These are phyloP conservation scores for Agrochola macilenta DNA, from an alignment of 2,888 invertebrate species.

Conservation along the genomic window DNA sequence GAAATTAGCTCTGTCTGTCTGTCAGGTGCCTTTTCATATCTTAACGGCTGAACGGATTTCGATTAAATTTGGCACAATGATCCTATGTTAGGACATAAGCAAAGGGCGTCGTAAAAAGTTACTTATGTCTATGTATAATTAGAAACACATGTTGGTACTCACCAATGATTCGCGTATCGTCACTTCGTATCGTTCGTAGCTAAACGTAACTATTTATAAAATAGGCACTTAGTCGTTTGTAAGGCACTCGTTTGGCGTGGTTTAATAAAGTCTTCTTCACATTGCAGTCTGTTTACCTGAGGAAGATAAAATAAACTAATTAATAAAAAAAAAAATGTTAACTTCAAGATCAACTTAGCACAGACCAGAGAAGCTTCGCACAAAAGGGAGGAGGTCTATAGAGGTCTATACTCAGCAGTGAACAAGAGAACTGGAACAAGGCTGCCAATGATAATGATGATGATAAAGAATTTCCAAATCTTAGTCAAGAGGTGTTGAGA, in stretches of 20 bases:
- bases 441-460: background rate
- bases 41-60: background rate
- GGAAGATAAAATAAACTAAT: conserved; percentile 54
- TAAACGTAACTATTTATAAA: conserved; percentile 67
- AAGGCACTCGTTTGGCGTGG: conserved; percentile 83
- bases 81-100: too few relatives aligned
- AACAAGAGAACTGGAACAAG: background rate
- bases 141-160: conserved; percentile 53
- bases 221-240: conserved; percentile 77
- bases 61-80: background rate
- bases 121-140: background rate
- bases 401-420: too few relatives aligned
- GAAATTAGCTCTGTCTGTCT: background rate
- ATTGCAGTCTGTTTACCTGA: conserved; percentile 83
- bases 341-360: background rate
- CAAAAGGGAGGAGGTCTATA: background rate
- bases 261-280: conserved; percentile 76
- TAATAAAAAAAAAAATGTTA: background rate
- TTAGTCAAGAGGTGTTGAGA: too few relatives aligned
- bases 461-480: background rate
- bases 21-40: background rate
- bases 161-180: conserved; percentile 73
- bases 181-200: conserved; percentile 73
- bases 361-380: background rate
- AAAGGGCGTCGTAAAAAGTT: too few relatives aligned